Evolutionary conservation across 2,797 vertebrate species (phyloP), one percentile per base, ranked within the genome.

Genomic region (Danio choprae): DNA sequence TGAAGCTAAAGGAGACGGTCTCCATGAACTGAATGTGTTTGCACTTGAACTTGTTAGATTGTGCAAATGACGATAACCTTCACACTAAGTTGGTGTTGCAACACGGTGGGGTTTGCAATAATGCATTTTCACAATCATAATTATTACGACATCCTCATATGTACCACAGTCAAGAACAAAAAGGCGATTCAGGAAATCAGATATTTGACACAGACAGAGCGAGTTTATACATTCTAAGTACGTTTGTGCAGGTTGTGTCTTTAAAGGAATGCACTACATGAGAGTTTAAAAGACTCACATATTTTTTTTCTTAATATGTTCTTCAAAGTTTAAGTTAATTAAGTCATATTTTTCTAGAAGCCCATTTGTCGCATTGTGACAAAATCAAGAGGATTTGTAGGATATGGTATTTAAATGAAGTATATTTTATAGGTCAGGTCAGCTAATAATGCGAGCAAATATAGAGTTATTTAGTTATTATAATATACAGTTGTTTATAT

Each of bases 341-440:
- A 7, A 74, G 18, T 48, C 18, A 59, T 48, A 68, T 59, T 69
- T 77, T 77, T 77, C 13, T 48, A 77, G 53, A 48, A 77, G 77
- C 38, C 22, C 46, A 72, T 56, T 56, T 56, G 44, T 7, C 5
- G 5, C 55, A 65, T 78, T 7, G 41, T 65, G 16, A 43, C 46
- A 43, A 20, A 56, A 55, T n/a, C 29, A 56, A 10, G 48, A 20
- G 18, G 41, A 55, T 70, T 55, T 70, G n/a, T 41, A 41, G 68
- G 7, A 13, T 50, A 5, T 5, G 1, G 46, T 4, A n/a, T 56
- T 29, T 40, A 55, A 65, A 55, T 53, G 4, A 29, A 1, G n/a
- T 62, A 4, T 60, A 43, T 71, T 79, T 79, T 43, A 43, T 58
- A 41, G 55, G 4, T 51, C 18, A 10, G 41, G 63, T 59, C 16